A percentile compares a stretch with the other conserved stretches of the same genome.
Evolutionary conservation across 2,888 invertebrate genomes (phyloP).

Genomic region (Protodeltote pygarga): DNA sequence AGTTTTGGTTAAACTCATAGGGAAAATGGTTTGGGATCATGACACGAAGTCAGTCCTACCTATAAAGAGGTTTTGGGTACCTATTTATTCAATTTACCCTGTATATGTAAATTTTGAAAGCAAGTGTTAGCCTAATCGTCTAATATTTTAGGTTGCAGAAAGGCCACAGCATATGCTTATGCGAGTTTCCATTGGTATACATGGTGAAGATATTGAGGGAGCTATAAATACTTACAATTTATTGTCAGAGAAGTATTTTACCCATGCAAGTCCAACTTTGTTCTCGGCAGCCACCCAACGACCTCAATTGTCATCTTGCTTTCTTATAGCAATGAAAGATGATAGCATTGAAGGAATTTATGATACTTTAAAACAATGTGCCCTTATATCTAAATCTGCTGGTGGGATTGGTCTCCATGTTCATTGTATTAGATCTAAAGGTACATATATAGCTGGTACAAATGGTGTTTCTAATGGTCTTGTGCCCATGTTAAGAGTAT

Average conservation of each 20-base stretch:
- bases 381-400: conserved; percentile 97
- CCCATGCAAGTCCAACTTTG: conserved; percentile 98
- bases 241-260: conserved; percentile 98
- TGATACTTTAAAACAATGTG: conserved; percentile 96
- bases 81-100: neutral
- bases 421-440: conserved; percentile 97
- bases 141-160: conserved; percentile 90
- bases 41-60: too few relatives aligned
- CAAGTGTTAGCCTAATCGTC: neutral
- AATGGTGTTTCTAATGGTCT: conserved; percentile 98
- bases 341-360: conserved; percentile 99
- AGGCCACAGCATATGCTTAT: conserved; percentile 99
- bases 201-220: conserved; percentile 96
- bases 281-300: conserved; percentile 97
- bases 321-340: conserved; percentile 96
- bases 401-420: conserved; percentile 99
- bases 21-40: too few relatives aligned
- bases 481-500: conserved; percentile 98
- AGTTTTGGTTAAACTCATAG: too few relatives aligned
- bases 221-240: conserved; percentile 98
- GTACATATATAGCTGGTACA: conserved; percentile 96
- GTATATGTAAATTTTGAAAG: too few relatives aligned
- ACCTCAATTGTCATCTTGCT: conserved; percentile 98
- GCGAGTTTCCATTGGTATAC: conserved; percentile 98
- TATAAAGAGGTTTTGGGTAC: too few relatives aligned